A percentile compares a stretch with the other conserved stretches of the same genome.
Conservation (phyloP, 2,797 vertebrate genomes). For the Galago senegalensis region DNA sequence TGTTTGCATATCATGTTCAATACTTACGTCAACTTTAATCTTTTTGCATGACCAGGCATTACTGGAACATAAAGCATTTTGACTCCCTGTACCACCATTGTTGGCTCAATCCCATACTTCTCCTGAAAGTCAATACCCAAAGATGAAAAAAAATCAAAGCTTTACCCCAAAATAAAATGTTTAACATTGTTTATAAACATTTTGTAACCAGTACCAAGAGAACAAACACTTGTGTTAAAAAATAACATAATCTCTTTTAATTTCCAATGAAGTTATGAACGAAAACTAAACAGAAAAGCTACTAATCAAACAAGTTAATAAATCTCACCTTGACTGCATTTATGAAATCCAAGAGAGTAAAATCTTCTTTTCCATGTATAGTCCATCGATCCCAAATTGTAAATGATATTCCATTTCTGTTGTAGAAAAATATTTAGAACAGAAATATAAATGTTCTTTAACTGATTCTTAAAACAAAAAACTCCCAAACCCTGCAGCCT, state of each 20-base stretch:
- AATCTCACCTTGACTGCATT: slow-evolving; percentile 95
- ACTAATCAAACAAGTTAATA: slow-evolving; percentile 32
- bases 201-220: slow-evolving; percentile 31
- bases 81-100: slow-evolving; percentile 99
- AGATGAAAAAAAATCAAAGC: slow-evolving; percentile 36
- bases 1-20: background rate
- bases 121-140: slow-evolving; percentile 91
- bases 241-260: background rate
- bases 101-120: slow-evolving; percentile 98
- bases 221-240: slow-evolving; percentile 8
- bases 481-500: background rate
- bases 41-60: slow-evolving; percentile 98
- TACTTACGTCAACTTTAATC: slow-evolving; percentile 97
- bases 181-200: background rate
- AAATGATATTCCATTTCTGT: slow-evolving; percentile 96
- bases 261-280: background rate
- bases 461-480: slow-evolving; percentile 6
- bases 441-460: slow-evolving; percentile 59
- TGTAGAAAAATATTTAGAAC: slow-evolving; percentile 67
- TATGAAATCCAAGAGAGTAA: slow-evolving; percentile 98
- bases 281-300: slow-evolving; percentile 42
- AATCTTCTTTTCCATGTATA: slow-evolving; percentile 96
- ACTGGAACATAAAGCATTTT: slow-evolving; percentile 99
- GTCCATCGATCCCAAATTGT: slow-evolving; percentile 99
- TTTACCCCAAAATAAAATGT: background rate